Evolutionary conservation across 2,888 invertebrate species (phyloP), one percentile per base, ranked within the genome.

Genomic region (Nysson spinosus): DNA sequence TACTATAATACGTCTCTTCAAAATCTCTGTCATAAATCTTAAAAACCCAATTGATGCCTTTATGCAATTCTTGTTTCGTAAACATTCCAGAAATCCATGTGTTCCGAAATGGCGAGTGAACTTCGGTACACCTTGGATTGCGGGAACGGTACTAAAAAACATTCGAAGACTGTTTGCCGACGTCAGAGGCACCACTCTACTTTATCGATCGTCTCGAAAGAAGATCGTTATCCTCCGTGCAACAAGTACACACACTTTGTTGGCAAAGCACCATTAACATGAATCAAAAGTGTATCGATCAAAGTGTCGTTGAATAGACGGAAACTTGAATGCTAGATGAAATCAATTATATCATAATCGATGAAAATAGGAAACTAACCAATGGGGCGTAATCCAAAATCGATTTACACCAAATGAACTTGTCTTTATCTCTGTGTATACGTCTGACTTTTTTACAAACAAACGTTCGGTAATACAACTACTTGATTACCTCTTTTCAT

Each of bases 31-130:
- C n/a, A n/a, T n/a, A n/a, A n/a, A n/a, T n/a, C n/a, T n/a, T n/a
- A n/a, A n/a, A n/a, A n/a, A n/a, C n/a, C n/a, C n/a, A n/a, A n/a
- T n/a, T n/a, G n/a, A n/a, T 5, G 34, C 37, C 17, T 55, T 37
- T 34, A 40, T 37, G 26, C 12, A 20, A 12, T 39, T 44, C 47
- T 44, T 39, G 39, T 71, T 72, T 51, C 35, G 16, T 40, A 43
- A 22, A 56, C 58, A 50, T 66, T 66, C 6, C 89, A 93, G 93
- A 91, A 91, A 67, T 92, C 93, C 55, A 89, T 93, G 77, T 92
- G 92, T 87, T 91, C 92, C 77, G 93, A 93, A 88, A 93, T 93
- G 92, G 91, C 92, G 64, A 90, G 91, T 63, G 93, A 94, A 87
- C 89, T 93, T 75, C 90, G 91, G 72, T 92, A 92, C 75, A 92